Conservation (phyloP, 2,888 invertebrate genomes). For the Polyommatus iphigenia region DNA sequence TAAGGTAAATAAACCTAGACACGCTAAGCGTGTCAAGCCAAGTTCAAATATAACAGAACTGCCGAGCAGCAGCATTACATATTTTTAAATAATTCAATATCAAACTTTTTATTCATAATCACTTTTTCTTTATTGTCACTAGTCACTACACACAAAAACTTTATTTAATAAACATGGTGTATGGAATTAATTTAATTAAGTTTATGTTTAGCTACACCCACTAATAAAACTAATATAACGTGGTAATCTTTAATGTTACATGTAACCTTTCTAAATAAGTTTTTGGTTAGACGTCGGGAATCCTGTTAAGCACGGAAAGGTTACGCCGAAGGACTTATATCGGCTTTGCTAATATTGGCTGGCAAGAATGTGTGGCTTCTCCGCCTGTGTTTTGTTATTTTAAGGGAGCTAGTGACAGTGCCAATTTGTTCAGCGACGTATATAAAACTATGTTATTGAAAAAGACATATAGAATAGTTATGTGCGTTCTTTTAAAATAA, state of each 20-base stretch:
- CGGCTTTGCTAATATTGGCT: constrained; percentile 32
- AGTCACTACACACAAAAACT: too few relatives aligned
- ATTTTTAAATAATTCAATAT: too few relatives aligned
- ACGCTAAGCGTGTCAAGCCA: too few relatives aligned
- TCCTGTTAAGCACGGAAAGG: constrained; percentile 56
- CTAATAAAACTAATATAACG: not conserved
- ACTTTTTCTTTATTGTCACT: too few relatives aligned
- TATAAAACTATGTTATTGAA: not conserved
- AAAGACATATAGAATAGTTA: not conserved
- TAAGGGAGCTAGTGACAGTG: constrained; percentile 4
- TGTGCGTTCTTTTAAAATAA: too few relatives aligned
- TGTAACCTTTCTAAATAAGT: constrained; percentile 52
- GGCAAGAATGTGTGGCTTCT: constrained; percentile 27
- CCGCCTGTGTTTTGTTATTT: constrained; percentile 20
- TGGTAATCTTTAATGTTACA: not conserved
- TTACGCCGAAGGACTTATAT: constrained; percentile 34
- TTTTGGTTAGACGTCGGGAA: constrained; percentile 62
- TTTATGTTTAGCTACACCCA: too few relatives aligned
- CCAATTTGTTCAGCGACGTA: constrained; percentile 9
- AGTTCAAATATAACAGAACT: too few relatives aligned
- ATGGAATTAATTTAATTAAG: too few relatives aligned
- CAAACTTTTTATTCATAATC: too few relatives aligned
- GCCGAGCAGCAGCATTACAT: too few relatives aligned
- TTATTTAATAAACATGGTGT: too few relatives aligned
- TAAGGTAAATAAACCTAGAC: too few relatives aligned